These are phyloP conservation scores for Spisula subtruncata DNA, from an alignment of 2,888 invertebrate genomes.

Conservation along the genomic window DNA sequence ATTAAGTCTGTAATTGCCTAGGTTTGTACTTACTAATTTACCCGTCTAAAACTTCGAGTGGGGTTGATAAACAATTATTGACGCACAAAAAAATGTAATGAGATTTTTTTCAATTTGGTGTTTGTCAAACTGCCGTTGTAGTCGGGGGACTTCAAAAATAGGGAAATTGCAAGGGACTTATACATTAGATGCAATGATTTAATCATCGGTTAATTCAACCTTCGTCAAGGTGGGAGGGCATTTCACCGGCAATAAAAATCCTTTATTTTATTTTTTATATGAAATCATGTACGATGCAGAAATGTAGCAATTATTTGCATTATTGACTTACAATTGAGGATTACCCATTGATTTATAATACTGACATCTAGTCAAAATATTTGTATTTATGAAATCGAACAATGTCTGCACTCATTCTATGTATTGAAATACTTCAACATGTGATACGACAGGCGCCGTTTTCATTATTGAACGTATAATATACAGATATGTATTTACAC, in stretches of 20 bases:
- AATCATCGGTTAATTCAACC: neutral
- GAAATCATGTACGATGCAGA: neutral
- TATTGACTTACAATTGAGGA: neutral
- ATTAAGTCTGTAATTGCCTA: slow-evolving; percentile 1
- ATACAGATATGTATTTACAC: slow-evolving; percentile 21
- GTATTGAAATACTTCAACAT: neutral
- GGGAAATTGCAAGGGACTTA: neutral
- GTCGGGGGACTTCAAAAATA: slow-evolving; percentile 2
- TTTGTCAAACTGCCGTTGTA: neutral
- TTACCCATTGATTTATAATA: neutral
- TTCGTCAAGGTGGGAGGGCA: slow-evolving; percentile 18
- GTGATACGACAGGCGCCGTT: slow-evolving; percentile 6
- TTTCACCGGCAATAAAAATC: neutral
- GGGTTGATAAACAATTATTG: slow-evolving; percentile 32
- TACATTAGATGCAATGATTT: neutral
- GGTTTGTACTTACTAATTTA: slow-evolving; percentile 11
- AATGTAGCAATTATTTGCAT: slow-evolving; percentile 21
- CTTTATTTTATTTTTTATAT: neutral
- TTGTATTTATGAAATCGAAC: neutral
- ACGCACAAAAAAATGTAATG: slow-evolving; percentile 3
- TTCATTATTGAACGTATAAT: neutral
- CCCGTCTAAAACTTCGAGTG: slow-evolving; percentile 39
- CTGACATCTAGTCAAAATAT: neutral
- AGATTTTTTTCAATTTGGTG: neutral
- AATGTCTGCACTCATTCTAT: neutral